These are phyloP conservation scores for Eurytemora carolleeae DNA, from an alignment of 1,140 invertebrate species.

Conservation along the genomic window DNA sequence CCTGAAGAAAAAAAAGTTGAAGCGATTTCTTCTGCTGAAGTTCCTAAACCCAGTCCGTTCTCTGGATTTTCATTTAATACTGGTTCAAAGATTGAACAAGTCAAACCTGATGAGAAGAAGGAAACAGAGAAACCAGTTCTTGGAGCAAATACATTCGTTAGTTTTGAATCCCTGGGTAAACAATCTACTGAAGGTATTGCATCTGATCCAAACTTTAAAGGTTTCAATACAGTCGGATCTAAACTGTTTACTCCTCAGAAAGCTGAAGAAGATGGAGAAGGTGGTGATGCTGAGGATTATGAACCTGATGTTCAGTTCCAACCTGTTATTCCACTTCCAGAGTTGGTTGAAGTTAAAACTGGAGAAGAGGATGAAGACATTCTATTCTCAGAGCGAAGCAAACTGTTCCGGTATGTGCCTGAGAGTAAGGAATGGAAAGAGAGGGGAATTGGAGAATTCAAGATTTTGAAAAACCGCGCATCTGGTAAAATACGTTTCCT, in stretches of 20 bases:
- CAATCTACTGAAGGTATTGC: no score
- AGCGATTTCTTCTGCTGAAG: background rate
- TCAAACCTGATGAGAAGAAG: no score
- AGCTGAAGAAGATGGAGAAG: conserved; percentile 19
- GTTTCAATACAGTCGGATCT: no score
- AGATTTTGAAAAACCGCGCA: conserved; percentile 35
- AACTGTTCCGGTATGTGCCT: conserved; percentile 43
- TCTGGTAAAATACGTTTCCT: conserved; percentile 44
- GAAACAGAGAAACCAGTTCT: no score
- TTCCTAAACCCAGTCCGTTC: background rate
- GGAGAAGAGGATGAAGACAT: conserved; percentile 31
- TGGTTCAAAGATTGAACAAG: no score
- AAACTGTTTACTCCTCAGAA: no score
- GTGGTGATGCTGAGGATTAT: conserved; percentile 37
- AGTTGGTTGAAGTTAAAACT: conserved; percentile 41
- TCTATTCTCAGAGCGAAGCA: conserved; percentile 16
- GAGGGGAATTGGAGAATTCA: conserved; percentile 57
- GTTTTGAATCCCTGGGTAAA: no score
- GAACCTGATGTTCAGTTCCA: conserved; percentile 65
- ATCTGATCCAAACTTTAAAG: no score
- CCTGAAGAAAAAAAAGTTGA: background rate
- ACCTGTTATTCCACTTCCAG: conserved; percentile 60
- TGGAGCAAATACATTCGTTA: no score
- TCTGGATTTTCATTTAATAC: background rate
- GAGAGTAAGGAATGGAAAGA: conserved; percentile 61